These are phyloP conservation scores for Noctua comes DNA, from an alignment of 2,888 invertebrate species.

Conservation along the genomic window DNA sequence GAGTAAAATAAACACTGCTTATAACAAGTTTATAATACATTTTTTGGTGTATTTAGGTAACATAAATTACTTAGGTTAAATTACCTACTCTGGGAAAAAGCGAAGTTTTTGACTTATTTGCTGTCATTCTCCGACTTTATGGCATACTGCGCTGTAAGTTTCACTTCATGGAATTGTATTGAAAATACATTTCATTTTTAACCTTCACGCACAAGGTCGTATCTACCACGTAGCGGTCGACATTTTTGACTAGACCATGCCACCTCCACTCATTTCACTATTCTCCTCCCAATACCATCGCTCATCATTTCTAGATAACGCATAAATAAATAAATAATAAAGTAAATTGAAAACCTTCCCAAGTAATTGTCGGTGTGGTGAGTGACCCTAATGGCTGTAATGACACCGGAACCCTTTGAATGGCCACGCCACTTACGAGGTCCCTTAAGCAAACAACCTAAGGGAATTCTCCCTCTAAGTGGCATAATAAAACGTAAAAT, in stretches of 20 bases:
- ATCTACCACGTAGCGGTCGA: neutral
- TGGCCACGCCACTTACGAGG: conserved; percentile 72
- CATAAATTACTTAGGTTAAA: too few relatives aligned
- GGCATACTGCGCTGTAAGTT: neutral
- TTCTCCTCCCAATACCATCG: conserved; percentile 73
- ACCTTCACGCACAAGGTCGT: too few relatives aligned
- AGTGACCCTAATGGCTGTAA: conserved; percentile 80
- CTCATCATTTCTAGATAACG: conserved; percentile 86
- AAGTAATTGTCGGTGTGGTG: conserved; percentile 78
- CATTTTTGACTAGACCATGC: neutral
- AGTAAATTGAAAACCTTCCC: conserved; percentile 88
- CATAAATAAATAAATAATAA: conserved; percentile 90
- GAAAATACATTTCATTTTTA: neutral
- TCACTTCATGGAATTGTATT: too few relatives aligned
- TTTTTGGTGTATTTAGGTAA: neutral
- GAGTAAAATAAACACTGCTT: neutral
- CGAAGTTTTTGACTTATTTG: neutral
- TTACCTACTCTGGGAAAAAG: too few relatives aligned
- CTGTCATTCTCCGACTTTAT: neutral
- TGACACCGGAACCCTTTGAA: conserved; percentile 86
- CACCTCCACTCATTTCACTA: conserved; percentile 72
- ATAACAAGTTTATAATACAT: neutral
- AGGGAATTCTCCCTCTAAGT: conserved; percentile 57
- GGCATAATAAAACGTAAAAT: conserved; percentile 63
- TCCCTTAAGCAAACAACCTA: conserved; percentile 75